Conservation (phyloP, 1,140 invertebrate species). For the Phymastichus coffea region DNA sequence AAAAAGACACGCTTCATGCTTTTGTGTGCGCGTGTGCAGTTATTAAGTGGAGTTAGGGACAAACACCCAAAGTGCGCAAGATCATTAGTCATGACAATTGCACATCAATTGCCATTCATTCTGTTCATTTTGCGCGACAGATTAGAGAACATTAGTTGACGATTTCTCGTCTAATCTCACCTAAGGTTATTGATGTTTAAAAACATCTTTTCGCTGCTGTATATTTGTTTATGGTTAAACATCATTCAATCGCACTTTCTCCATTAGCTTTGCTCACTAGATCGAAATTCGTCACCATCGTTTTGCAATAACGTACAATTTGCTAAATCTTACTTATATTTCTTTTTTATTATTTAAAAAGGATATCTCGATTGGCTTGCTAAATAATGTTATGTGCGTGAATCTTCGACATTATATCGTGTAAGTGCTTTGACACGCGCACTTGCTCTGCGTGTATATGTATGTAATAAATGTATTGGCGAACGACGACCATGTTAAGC, state of each 20-base stretch:
- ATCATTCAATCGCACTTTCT: slow-evolving; percentile 20
- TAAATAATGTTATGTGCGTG: slow-evolving; percentile 20
- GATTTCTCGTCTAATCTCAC: too few relatives aligned
- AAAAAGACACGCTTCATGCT: slow-evolving; percentile 13
- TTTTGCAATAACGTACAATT: slow-evolving; percentile 42
- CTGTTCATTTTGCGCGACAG: slow-evolving; percentile 15
- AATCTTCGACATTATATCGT: too few relatives aligned
- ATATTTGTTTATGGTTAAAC: too few relatives aligned
- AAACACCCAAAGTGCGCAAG: slow-evolving; percentile 15
- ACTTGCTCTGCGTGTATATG: too few relatives aligned
- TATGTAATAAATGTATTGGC: too few relatives aligned
- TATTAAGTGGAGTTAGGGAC: slow-evolving; percentile 2
- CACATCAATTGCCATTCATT: slow-evolving; percentile 16
- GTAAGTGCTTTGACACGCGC: too few relatives aligned
- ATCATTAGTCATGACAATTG: slow-evolving; percentile 13
- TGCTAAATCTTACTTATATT: slow-evolving; percentile 40
- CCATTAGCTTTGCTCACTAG: slow-evolving; percentile 21
- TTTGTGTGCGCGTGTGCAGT: slow-evolving; percentile 23
- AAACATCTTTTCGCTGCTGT: too few relatives aligned
- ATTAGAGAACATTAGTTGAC: slow-evolving; percentile 20
- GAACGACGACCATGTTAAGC: neutral
- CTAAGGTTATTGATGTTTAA: too few relatives aligned
- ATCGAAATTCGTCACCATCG: slow-evolving; percentile 31
- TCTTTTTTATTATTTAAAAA: slow-evolving; percentile 27
- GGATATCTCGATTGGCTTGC: slow-evolving; percentile 26